Conservation (phyloP, 2,888 invertebrate species). For the Lysandra bellargus region DNA sequence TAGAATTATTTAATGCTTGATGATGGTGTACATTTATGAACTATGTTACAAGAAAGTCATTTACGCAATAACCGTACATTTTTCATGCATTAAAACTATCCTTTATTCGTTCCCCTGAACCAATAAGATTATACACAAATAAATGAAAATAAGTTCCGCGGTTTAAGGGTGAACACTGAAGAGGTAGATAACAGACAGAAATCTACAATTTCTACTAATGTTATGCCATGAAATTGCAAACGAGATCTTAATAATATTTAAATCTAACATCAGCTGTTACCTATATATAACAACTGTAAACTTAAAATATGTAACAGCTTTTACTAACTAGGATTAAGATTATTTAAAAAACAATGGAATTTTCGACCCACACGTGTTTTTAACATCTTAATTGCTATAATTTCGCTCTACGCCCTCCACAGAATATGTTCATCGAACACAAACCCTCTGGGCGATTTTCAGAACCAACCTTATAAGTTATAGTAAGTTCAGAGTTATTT, state of each 20-base stretch:
- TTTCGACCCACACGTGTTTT: conserved; percentile 5
- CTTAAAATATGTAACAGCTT: neutral
- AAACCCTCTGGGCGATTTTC: neutral
- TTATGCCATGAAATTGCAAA: too few species aligned
- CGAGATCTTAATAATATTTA: too few species aligned
- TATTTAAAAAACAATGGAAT: neutral
- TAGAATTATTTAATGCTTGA: neutral
- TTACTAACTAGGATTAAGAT: conserved; percentile 15
- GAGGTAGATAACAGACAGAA: too few species aligned
- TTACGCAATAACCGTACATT: too few species aligned
- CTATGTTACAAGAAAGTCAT: neutral
- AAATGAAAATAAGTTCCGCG: too few species aligned
- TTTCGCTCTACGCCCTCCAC: conserved; percentile 7
- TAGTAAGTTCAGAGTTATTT: neutral
- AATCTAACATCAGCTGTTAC: too few species aligned
- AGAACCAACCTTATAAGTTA: conserved; percentile 6
- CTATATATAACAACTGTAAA: too few species aligned
- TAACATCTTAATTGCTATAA: conserved; percentile 24
- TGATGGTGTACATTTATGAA: neutral
- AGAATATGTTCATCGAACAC: neutral
- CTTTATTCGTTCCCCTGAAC: too few species aligned
- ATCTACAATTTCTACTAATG: too few species aligned
- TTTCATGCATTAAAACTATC: too few species aligned
- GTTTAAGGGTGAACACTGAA: too few species aligned
- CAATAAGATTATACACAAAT: too few species aligned